Evolutionary conservation across 2,113 vertebrate genomes (phyloP).

Genomic region (Tachysurus fulvidraco): DNA sequence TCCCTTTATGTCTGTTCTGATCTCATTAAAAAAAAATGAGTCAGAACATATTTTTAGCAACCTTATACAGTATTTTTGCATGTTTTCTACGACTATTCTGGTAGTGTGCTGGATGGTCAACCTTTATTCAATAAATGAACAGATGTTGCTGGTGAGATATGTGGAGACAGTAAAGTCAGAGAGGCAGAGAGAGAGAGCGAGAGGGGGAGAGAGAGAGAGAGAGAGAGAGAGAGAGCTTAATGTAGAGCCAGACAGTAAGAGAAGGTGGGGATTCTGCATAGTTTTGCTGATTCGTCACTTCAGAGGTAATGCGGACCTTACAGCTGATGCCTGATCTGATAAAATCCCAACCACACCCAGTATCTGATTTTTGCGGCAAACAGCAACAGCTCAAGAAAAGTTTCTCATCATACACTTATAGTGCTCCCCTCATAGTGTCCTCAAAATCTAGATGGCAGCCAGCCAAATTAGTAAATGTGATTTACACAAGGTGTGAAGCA

Average conservation of each 20-base stretch:
- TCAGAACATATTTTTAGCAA: conserved; percentile 15
- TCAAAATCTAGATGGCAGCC: background rate
- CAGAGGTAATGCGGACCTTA: conserved; percentile 8
- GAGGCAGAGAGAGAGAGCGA: conserved; percentile 1
- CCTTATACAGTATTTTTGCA: background rate
- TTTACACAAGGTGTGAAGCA: background rate
- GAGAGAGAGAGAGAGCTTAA: background rate
- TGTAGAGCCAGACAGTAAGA: background rate
- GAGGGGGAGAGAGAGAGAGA: background rate
- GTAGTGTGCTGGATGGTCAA: background rate
- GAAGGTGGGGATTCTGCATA: background rate
- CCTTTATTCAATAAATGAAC: conserved; percentile 23
- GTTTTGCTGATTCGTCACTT: conserved; percentile 44
- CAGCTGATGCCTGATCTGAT: conserved; percentile 33
- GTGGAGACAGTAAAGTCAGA: background rate
- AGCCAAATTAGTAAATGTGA: background rate
- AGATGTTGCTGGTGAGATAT: conserved; percentile 25
- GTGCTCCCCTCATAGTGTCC: background rate
- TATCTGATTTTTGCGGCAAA: conserved; percentile 16
- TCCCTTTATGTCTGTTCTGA: background rate
- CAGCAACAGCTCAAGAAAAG: background rate
- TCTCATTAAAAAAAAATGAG: background rate
- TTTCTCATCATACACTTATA: background rate
- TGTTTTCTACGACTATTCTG: background rate
- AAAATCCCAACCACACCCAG: conserved; percentile 5